These are phyloP conservation scores for Clarias laeviceps DNA, from an alignment of 2,797 vertebrate species.

Conservation along the genomic window DNA sequence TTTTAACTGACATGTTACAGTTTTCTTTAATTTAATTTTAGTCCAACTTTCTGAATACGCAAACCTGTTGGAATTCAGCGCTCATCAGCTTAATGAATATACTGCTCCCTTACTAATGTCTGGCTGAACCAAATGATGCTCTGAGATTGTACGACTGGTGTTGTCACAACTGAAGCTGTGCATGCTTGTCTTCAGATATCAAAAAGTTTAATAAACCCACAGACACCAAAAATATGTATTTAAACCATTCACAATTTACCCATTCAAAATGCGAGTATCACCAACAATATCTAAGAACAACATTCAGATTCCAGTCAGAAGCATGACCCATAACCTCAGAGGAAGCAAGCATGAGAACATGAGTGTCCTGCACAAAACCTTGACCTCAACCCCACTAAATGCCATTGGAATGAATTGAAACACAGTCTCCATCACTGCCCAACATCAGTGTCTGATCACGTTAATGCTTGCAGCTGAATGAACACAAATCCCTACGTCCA, in stretches of 20 bases:
- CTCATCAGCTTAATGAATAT: neutral
- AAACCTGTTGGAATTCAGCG: conserved; percentile 5
- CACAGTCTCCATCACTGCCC: neutral
- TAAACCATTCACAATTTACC: neutral
- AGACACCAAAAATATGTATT: neutral
- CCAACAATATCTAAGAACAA: neutral
- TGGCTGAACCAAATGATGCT: neutral
- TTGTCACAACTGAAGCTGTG: neutral
- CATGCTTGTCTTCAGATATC: neutral
- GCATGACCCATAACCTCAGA: neutral
- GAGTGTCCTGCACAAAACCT: too few species aligned
- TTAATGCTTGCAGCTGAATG: neutral
- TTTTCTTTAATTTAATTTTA: conserved; percentile 58
- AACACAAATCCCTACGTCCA: neutral
- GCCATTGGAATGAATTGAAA: neutral
- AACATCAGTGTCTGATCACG: neutral
- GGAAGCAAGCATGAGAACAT: neutral
- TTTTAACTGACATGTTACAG: neutral
- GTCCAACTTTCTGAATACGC: neutral
- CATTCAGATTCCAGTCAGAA: neutral
- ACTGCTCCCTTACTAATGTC: neutral
- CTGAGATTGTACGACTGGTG: neutral
- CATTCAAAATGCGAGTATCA: neutral
- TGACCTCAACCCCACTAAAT: neutral
- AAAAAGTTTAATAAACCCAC: neutral